Evolutionary conservation across 2,888 invertebrate species (phyloP), one percentile per base, ranked within the genome.

Genomic region (Stenchaetothrips biformis): DNA sequence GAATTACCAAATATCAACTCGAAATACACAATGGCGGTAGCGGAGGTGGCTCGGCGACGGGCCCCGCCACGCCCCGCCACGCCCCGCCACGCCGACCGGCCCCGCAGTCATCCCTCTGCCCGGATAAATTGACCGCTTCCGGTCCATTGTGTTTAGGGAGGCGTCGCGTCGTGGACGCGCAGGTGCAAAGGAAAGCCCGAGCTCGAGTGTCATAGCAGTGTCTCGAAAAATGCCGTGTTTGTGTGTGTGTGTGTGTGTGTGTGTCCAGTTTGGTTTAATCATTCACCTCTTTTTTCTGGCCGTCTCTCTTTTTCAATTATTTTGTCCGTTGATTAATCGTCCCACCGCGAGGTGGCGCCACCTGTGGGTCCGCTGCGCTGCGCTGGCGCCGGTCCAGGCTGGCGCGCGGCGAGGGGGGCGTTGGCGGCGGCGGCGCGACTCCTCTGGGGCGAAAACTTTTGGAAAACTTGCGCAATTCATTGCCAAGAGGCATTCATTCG

Each of bases 401-500:
- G 53, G 2, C 53, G 8, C 49, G 53, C 53, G 9, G 53, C 53
- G 1, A 11, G 53, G 53, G 53, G 53, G 13, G 53, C 16, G 16
- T 53, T 16, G 53, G 53, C 53, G 2, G 53, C 53, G 53, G 13
- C 53, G 37, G 37, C 37, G 37, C 37, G 37, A 37, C 37, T 37
- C 37, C 37, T 37, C 37, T 37, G 37, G 37, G 37, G 37, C 37
- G 9, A 74, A 74, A 74, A 74, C 67, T 74, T 74, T 74, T 25
- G 67, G 21, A 11, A 74, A 74, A 74, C 67, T 74, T 74, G 21
- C 25, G 67, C 67, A 74, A 74, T 74, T 74, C 67, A 74, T 74
- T 74, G 67, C 67, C 25, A 74, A 25, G 67, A 25, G 67, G 25
- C 67, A 74, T 74, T 74, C 67, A 74, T 74, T 74, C 67, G 67